These are phyloP conservation scores for Hippocampus comes DNA, from an alignment of 2,113 vertebrate species.

Conservation along the genomic window DNA sequence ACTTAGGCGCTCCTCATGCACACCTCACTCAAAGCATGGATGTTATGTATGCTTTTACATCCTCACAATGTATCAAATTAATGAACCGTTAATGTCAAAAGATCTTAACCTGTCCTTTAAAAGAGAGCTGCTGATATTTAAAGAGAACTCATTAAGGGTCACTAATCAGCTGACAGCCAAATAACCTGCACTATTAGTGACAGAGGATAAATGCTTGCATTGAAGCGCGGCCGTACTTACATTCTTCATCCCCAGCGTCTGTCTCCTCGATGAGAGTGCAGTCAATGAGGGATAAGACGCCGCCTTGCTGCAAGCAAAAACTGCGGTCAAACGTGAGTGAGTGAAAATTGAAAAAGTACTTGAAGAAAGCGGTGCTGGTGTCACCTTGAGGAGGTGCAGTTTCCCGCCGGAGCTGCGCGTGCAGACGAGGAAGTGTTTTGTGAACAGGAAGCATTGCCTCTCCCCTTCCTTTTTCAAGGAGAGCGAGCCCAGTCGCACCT, in stretches of 20 bases:
- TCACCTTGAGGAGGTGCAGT: constrained; percentile 94
- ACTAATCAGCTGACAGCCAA: constrained; percentile 60
- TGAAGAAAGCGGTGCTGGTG: neutral
- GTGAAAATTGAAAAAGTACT: neutral
- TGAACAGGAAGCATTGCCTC: constrained; percentile 97
- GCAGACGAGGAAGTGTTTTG: constrained; percentile 97
- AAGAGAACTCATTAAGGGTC: constrained; percentile 45
- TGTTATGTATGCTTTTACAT: constrained; percentile 13
- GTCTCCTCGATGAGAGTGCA: constrained; percentile 94
- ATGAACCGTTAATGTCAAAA: constrained; percentile 47
- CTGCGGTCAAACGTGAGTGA: neutral
- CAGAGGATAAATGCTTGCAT: constrained; percentile 26
- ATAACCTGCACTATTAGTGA: constrained; percentile 59
- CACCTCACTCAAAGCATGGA: no score
- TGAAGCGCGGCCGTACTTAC: constrained; percentile 74
- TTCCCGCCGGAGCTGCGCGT: constrained; percentile 98
- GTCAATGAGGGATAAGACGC: constrained; percentile 91
- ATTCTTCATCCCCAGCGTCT: constrained; percentile 86
- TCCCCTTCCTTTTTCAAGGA: constrained; percentile 98
- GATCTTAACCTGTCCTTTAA: constrained; percentile 64
- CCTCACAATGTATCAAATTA: constrained; percentile 1
- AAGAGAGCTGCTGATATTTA: constrained; percentile 60
- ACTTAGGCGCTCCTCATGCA: no score
- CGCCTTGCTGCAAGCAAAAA: constrained; percentile 82
- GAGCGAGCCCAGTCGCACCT: constrained; percentile 91